phyloP scores from a whole-genome alignment of 2,888 invertebrate genomes.

The Oscheius sp. region DNA sequence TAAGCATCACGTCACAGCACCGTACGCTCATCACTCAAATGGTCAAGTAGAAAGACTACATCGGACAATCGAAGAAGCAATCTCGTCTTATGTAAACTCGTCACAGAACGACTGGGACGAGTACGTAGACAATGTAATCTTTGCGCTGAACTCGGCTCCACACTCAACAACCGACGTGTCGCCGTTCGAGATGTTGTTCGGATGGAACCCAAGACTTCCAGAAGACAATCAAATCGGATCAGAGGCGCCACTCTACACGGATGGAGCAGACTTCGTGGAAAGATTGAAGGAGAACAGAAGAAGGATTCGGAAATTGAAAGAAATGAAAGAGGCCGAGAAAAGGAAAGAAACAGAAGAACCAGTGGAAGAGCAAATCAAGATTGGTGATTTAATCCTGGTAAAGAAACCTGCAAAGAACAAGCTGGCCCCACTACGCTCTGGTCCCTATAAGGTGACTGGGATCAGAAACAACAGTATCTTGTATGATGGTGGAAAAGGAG shows the following conservation, averaged over 20 bases:
- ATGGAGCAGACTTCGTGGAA: not conserved
- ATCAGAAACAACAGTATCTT: not conserved
- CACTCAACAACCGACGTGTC: not conserved
- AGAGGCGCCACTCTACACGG: not conserved
- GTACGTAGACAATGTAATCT: conserved; percentile 7
- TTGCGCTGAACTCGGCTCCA: conserved; percentile 19
- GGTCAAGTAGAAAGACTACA: conserved; percentile 29
- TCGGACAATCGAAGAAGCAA: conserved; percentile 18
- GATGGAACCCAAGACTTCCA: conserved; percentile 5
- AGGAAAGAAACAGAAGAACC: not conserved
- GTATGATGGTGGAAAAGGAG: no score
- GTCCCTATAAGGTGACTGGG: conserved; percentile 24
- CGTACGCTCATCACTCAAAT: conserved; percentile 23
- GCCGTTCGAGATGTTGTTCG: conserved; percentile 19
- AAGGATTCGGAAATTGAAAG: not conserved
- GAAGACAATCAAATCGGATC: not conserved
- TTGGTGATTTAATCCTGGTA: conserved; percentile 14
- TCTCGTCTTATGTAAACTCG: conserved; percentile 1
- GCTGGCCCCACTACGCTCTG: conserved; percentile 2
- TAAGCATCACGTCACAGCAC: conserved; percentile 4
- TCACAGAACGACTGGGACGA: conserved; percentile 19
- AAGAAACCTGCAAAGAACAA: conserved; percentile 25
- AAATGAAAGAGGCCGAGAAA: not conserved
- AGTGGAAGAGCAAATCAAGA: not conserved
- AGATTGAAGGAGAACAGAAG: not conserved